A percentile compares a stretch with the other conserved stretches of the same genome.
Conservation (phyloP, 2,113 vertebrate genomes). For the Morone saxatilis region DNA sequence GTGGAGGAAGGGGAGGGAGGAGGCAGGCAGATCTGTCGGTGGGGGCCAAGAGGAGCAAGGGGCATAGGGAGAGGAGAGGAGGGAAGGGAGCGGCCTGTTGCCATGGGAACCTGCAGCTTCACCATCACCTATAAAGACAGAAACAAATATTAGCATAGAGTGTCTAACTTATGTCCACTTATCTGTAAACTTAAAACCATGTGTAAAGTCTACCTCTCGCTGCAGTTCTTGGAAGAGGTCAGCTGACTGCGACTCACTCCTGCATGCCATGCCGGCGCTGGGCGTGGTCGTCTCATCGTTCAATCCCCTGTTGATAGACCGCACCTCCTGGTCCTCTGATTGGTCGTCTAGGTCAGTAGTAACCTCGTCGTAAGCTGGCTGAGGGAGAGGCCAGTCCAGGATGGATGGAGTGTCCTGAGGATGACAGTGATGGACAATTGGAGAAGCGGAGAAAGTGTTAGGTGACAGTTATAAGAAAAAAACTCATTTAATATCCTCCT, state of each 20-base stretch:
- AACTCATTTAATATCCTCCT: no score
- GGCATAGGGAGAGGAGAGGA: conserved; percentile 83
- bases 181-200: neutral
- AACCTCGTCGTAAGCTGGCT: conserved; percentile 94
- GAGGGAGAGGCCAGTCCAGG: conserved; percentile 93
- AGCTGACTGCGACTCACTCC: conserved; percentile 89
- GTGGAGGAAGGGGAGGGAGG: conserved; percentile 80
- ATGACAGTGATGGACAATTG: conserved; percentile 56
- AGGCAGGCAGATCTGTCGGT: conserved; percentile 83
- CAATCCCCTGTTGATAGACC: conserved; percentile 88
- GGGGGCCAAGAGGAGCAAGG: conserved; percentile 69
- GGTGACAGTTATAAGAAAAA: no score
- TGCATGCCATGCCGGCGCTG: conserved; percentile 10
- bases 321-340: conserved; percentile 93
- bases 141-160: neutral
- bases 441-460: neutral
- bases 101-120: conserved; percentile 88
- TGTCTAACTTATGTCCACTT: neutral
- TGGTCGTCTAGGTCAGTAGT: conserved; percentile 87
- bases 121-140: conserved; percentile 88
- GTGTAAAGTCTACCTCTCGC: conserved; percentile 83
- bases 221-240: conserved; percentile 96
- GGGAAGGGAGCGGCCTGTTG: conserved; percentile 72
- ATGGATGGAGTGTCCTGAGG: conserved; percentile 90
- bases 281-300: conserved; percentile 24